These are phyloP conservation scores for Cephus runcator DNA, from an alignment of 2,888 invertebrate species.

Conservation along the genomic window DNA sequence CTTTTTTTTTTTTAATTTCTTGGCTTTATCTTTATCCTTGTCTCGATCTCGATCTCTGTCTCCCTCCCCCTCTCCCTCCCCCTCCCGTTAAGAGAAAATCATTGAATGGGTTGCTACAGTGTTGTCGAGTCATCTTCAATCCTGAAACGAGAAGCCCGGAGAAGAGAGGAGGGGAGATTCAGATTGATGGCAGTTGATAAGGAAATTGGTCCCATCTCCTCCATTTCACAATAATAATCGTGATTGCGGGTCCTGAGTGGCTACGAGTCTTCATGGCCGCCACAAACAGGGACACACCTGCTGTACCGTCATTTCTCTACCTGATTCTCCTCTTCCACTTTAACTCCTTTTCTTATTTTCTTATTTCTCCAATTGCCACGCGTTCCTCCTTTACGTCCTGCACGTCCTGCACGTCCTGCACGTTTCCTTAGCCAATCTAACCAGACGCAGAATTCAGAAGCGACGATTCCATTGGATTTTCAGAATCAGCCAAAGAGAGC, in stretches of 20 bases:
- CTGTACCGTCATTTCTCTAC: slow-evolving; percentile 14
- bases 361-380: background rate
- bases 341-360: background rate
- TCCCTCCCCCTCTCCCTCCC: no score
- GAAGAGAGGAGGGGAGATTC: slow-evolving; percentile 3
- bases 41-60: background rate
- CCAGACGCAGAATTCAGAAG: background rate
- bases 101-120: background rate
- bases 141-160: background rate
- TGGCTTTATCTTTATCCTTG: background rate
- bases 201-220: slow-evolving; percentile 48
- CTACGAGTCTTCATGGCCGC: slow-evolving; percentile 5
- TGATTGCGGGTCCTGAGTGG: slow-evolving; percentile 40
- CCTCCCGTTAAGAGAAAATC: slow-evolving; percentile 20
- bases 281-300: slow-evolving; percentile 28
- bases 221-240: slow-evolving; percentile 54
- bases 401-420: no score
- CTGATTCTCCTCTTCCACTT: slow-evolving; percentile 10
- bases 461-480: background rate
- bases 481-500: slow-evolving; percentile 37
- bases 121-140: slow-evolving; percentile 6
- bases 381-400: background rate
- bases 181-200: slow-evolving; percentile 50
- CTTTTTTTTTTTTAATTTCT: background rate
- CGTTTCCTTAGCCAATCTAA: background rate